A percentile compares a stretch with the other conserved stretches of the same genome.
phyloP scores from a whole-genome alignment of 2,113 vertebrate genomes.

The Oceanodroma tethys region DNA sequence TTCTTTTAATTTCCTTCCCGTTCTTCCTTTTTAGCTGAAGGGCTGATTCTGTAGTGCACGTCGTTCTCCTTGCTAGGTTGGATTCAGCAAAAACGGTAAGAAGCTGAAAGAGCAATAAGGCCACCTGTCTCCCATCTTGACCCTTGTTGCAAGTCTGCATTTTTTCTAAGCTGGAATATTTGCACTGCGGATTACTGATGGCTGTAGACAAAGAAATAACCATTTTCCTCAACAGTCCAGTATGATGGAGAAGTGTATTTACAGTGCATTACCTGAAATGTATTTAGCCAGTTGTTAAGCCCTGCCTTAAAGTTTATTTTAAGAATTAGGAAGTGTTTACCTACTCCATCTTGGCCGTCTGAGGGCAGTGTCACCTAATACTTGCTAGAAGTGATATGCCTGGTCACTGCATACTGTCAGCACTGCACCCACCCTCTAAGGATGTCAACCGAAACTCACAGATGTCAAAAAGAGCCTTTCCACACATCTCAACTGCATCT shows the following conservation, averaged over 20 bases:
- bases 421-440: not conserved
- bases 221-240: not conserved
- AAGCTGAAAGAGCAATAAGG: not conserved
- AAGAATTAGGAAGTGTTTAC: not conserved
- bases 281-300: not conserved
- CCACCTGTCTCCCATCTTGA: not conserved
- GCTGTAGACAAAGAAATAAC: not conserved
- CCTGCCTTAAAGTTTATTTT: not conserved
- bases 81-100: not conserved
- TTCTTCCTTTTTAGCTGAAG: not conserved
- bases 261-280: not conserved
- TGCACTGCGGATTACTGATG: not conserved
- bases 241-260: not conserved
- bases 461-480: not conserved
- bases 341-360: not conserved
- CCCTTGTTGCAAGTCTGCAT: not conserved
- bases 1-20: not conserved
- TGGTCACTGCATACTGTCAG: not conserved
- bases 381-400: not conserved
- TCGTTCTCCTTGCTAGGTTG: not conserved
- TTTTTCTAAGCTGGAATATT: not conserved
- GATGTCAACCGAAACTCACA: not conserved
- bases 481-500: not conserved
- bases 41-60: not conserved
- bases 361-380: slow-evolving; percentile 20